Evolutionary conservation across 2,113 vertebrate species (phyloP).

Genomic region (Acanthochromis polyacanthus): DNA sequence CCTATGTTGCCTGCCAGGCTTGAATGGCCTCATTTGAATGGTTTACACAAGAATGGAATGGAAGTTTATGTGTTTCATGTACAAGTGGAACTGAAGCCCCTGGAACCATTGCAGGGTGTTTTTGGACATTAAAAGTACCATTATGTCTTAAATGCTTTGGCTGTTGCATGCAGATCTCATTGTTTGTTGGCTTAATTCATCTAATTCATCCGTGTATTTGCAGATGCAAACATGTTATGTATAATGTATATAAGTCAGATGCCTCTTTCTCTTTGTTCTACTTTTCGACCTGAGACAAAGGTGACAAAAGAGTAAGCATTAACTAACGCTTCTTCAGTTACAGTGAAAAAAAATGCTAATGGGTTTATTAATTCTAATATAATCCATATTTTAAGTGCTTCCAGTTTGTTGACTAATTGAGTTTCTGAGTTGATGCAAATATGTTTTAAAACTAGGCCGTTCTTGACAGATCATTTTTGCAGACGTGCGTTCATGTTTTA

Average conservation of each 20-base stretch:
- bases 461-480: not conserved
- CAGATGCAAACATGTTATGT: not conserved
- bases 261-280: not conserved
- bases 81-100: conserved; percentile 17
- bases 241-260: not conserved
- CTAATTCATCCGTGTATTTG: not conserved
- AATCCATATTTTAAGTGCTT: not conserved
- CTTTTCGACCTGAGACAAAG: not conserved
- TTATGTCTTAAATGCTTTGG: conserved; percentile 17
- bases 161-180: not conserved
- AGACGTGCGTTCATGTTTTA: not conserved
- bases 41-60: conserved; percentile 40
- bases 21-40: conserved; percentile 44
- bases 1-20: conserved; percentile 52
- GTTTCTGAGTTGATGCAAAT: no score
- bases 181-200: not conserved
- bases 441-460: no score
- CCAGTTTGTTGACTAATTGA: no score
- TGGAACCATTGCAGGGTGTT: not conserved
- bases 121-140: conserved; percentile 3
- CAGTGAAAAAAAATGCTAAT: not conserved
- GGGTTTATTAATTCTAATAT: not conserved
- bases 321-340: not conserved
- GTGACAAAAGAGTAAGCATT: no score
- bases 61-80: conserved; percentile 15